These are phyloP conservation scores for Callorhinus ursinus DNA, from an alignment of 2,113 vertebrate species.

Conservation along the genomic window DNA sequence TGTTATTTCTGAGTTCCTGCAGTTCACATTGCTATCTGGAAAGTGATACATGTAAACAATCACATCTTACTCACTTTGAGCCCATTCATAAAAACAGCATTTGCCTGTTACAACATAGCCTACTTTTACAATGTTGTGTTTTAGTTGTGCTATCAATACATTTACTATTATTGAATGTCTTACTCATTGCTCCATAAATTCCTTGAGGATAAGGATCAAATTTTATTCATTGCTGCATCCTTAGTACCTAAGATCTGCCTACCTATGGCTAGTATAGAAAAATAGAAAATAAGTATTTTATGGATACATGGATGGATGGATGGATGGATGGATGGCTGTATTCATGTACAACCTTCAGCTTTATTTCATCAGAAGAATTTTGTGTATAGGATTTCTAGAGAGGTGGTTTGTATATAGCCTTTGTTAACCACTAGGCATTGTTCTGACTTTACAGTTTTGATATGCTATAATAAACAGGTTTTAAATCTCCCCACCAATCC, in stretches of 20 bases:
- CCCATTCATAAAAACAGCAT: conserved; percentile 59
- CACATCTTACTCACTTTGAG: conserved; percentile 37
- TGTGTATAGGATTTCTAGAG: not conserved
- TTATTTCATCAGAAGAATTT: not conserved
- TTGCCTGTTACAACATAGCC: not conserved
- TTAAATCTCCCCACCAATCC: not conserved
- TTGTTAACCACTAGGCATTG: not conserved
- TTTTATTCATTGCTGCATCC: not conserved
- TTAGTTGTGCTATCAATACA: not conserved
- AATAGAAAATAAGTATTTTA: conserved; percentile 1
- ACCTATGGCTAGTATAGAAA: not conserved
- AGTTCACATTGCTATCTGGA: conserved; percentile 72
- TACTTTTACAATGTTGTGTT: conserved; percentile 4
- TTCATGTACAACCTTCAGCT: not conserved
- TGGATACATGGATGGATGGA: not conserved
- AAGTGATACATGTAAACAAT: conserved; percentile 74
- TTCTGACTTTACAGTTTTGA: not conserved
- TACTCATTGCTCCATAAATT: not conserved
- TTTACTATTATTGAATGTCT: not conserved
- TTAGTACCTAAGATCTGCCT: not conserved
- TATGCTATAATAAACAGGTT: not conserved
- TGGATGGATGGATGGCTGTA: not conserved
- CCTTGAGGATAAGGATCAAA: not conserved
- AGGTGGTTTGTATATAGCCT: not conserved
- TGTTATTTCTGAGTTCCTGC: conserved; percentile 75